Evolutionary conservation across 2,113 vertebrate species (phyloP).

Genomic region (Stomatorhinus ivindoensis): DNA sequence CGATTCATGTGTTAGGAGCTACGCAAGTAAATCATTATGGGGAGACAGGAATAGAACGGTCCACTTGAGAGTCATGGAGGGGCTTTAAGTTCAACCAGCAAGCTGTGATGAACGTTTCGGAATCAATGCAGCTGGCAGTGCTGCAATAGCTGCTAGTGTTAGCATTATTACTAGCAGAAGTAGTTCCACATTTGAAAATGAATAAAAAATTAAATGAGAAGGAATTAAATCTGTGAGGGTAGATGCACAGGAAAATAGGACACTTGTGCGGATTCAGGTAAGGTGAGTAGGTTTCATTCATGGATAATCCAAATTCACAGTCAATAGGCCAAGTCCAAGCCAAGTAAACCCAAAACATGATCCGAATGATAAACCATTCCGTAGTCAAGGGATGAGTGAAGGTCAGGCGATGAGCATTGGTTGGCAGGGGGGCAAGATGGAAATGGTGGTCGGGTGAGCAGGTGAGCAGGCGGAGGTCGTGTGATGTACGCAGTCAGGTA

Average conservation of each 20-base stretch:
- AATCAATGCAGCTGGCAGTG: neutral
- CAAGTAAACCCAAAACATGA: too few species aligned
- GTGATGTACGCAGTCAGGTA: too few species aligned
- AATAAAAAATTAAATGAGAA: neutral
- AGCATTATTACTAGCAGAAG: neutral
- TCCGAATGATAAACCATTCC: neutral
- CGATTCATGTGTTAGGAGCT: neutral
- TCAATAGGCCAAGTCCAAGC: too few species aligned
- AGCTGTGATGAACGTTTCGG: neutral
- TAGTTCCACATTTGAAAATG: neutral
- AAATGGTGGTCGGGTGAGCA: too few species aligned
- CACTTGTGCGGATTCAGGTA: too few species aligned
- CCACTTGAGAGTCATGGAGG: too few species aligned
- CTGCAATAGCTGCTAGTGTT: neutral
- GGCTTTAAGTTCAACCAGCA: neutral
- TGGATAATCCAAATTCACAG: neutral
- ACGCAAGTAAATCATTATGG: neutral
- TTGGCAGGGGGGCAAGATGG: neutral
- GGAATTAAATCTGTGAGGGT: neutral
- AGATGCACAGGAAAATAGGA: too few species aligned
- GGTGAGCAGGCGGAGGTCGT: too few species aligned
- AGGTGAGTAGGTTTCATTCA: too few species aligned
- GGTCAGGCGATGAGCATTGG: neutral
- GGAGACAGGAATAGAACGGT: neutral
- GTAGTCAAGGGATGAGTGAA: neutral